These are phyloP conservation scores for Alexandromys fortis DNA, from an alignment of 2,113 vertebrate species.

Conservation along the genomic window DNA sequence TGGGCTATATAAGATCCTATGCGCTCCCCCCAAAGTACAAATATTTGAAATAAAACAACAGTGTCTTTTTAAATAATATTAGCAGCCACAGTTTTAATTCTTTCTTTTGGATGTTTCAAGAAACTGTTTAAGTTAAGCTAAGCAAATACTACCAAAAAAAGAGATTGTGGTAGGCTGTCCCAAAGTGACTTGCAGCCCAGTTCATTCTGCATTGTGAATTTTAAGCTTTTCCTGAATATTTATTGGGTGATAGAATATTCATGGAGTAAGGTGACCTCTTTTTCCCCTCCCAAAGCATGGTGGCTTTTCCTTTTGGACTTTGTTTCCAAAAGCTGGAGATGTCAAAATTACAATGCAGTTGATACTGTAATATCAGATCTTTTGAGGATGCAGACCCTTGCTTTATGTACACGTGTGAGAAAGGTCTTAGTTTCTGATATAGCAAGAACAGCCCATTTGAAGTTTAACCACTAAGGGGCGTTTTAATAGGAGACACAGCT, in stretches of 20 bases:
- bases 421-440: not conserved
- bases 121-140: not conserved
- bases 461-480: not conserved
- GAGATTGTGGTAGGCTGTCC: not conserved
- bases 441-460: not conserved
- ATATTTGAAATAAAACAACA: conserved; percentile 16
- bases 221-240: not conserved
- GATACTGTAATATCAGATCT: not conserved
- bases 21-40: not conserved
- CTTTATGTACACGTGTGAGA: not conserved
- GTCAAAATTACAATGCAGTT: not conserved
- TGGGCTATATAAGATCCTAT: not conserved
- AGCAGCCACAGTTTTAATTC: not conserved
- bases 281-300: not conserved
- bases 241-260: not conserved
- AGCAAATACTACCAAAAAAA: not conserved
- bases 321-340: not conserved
- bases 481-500: not conserved
- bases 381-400: not conserved
- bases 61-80: not conserved
- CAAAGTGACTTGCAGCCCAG: not conserved
- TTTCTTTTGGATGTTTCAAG: conserved; percentile 9
- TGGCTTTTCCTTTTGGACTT: not conserved
- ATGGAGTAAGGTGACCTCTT: not conserved
- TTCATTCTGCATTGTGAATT: not conserved